phyloP scores from a whole-genome alignment of 2,113 vertebrate genomes.

The Coregonus clupeaformis region DNA sequence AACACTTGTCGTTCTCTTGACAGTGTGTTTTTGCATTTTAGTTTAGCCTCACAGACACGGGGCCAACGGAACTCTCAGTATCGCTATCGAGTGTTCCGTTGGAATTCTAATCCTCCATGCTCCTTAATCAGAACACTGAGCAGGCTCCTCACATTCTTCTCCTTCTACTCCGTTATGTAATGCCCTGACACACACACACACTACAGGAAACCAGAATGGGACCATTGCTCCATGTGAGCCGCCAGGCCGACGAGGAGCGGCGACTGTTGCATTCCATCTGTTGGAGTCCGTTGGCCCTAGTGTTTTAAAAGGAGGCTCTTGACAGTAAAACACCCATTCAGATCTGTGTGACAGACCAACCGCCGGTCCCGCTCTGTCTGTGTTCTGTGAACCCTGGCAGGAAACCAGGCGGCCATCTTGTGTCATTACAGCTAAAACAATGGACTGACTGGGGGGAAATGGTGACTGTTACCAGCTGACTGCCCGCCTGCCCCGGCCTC shows the following conservation, averaged over 20 bases:
- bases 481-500: constrained; percentile 4
- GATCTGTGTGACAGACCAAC: constrained; percentile 11
- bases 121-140: constrained; percentile 49
- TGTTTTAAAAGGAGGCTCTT: constrained; percentile 20
- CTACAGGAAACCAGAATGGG: constrained; percentile 45
- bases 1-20: constrained; percentile 35
- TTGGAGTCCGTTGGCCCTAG: constrained; percentile 18
- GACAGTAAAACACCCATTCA: constrained; percentile 2
- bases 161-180: neutral
- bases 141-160: constrained; percentile 15
- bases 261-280: constrained; percentile 25
- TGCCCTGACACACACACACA: neutral
- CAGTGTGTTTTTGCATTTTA: constrained; percentile 31
- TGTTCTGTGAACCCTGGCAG: constrained; percentile 10
- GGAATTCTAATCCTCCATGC: constrained; percentile 66
- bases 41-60: constrained; percentile 32
- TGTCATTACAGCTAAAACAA: constrained; percentile 30
- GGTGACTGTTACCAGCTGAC: constrained; percentile 37
- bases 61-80: constrained; percentile 20
- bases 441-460: constrained; percentile 19
- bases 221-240: constrained; percentile 34
- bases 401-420: constrained; percentile 35
- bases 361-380: neutral
- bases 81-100: constrained; percentile 59
- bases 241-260: neutral